phyloP scores from a whole-genome alignment of 2,888 invertebrate species.

The Eristalis tenax region DNA sequence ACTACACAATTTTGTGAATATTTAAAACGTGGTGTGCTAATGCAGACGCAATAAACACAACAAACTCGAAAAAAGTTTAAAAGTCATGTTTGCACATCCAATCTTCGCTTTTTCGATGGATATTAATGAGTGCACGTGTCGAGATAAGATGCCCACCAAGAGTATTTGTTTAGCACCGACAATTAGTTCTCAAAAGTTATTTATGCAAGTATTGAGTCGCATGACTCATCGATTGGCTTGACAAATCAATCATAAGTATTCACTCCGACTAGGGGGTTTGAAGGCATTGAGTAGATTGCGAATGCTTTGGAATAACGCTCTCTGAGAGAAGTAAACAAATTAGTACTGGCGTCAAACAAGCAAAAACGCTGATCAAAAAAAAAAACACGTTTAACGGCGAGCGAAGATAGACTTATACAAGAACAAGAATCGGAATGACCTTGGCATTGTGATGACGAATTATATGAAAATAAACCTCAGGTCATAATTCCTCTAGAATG shows the following conservation, averaged over 20 bases:
- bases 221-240: conserved; percentile 29
- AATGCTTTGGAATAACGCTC: background rate
- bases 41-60: conserved; percentile 1
- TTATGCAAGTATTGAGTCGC: conserved; percentile 31
- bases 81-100: conserved; percentile 24
- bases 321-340: background rate
- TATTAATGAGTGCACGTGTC: conserved; percentile 55
- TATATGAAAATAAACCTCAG: background rate
- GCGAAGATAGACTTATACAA: background rate
- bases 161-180: background rate
- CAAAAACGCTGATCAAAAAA: background rate
- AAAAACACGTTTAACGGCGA: background rate
- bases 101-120: conserved; percentile 26
- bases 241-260: background rate
- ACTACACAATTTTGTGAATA: background rate
- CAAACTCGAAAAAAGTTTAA: conserved; percentile 5
- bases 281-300: background rate
- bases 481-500: background rate
- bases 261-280: background rate
- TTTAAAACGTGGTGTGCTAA: background rate
- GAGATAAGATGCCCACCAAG: conserved; percentile 10
- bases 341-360: background rate
- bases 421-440: conserved; percentile 27
- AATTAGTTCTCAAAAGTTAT: background rate
- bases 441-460: conserved; percentile 42